A percentile compares a stretch with the other conserved stretches of the same genome.
Evolutionary conservation across 2,797 vertebrate species (phyloP).

Genomic region (Malacoctenus gilli): DNA sequence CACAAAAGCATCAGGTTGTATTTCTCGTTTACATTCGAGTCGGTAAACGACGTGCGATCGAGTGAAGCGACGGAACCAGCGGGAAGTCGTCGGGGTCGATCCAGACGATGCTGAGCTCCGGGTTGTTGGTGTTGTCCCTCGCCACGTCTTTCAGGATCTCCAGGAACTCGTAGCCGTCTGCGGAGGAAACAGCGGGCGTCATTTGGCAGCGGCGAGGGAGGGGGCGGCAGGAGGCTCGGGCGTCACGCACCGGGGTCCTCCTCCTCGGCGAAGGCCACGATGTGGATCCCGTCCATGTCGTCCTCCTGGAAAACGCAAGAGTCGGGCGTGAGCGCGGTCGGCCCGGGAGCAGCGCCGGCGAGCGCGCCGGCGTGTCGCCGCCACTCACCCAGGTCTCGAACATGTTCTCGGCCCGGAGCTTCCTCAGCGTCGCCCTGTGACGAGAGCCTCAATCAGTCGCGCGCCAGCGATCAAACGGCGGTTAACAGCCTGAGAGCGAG

Average conservation of each 20-base stretch:
- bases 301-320: slow-evolving; percentile 84
- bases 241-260: slow-evolving; percentile 90
- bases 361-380: no score
- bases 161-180: slow-evolving; percentile 97
- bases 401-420: slow-evolving; percentile 95
- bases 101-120: slow-evolving; percentile 95
- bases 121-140: slow-evolving; percentile 96
- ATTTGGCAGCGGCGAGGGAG: neutral
- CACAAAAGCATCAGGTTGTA: slow-evolving; percentile 16
- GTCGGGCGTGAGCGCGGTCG: no score
- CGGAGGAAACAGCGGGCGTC: slow-evolving; percentile 18
- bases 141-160: slow-evolving; percentile 97
- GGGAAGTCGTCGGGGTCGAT: slow-evolving; percentile 98
- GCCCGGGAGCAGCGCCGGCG: no score
- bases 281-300: slow-evolving; percentile 96
- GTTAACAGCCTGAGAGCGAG: no score
- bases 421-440: slow-evolving; percentile 90
- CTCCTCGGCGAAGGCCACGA: slow-evolving; percentile 96
- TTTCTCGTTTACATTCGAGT: no score
- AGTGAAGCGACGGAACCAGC: slow-evolving; percentile 78
- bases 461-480: neutral
- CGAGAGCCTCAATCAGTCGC: neutral
- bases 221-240: neutral
- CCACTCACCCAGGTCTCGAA: slow-evolving; percentile 96
- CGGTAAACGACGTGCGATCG: neutral